Evolutionary conservation across 2,888 invertebrate species (phyloP), one percentile per base, ranked within the genome.

Genomic region (Lithophane leautieri): DNA sequence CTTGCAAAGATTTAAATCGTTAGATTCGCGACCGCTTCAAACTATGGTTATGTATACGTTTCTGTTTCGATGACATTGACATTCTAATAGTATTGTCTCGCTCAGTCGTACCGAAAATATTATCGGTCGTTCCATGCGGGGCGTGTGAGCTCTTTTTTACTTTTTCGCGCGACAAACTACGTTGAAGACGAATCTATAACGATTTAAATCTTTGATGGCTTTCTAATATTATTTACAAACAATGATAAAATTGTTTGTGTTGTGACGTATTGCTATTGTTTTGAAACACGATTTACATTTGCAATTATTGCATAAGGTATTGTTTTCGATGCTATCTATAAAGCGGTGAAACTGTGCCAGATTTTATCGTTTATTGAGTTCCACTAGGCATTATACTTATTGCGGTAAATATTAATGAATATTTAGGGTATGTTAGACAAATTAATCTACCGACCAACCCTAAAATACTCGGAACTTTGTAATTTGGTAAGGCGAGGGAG

Each of bases 201-300:
- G 28, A 50, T 50, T 50, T 16, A 50, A 66, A 50, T 66, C 14
- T 9, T 22, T 22, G 19, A 9, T 28, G 2, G 22, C 28, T 66
- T 66, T 14, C 22, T 50, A 66, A 50, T 28, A 22, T 50, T 74
- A 42, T 68, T 60, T 54, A 42, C 14, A 22, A 28, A 72, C 68
- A 73, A 73, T 68, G 65, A 76, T 60, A 19, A 40, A 54, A 52
- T 67, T 74, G 54, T 52, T 25, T 34, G 1, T n/a, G 28, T 68
- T 58, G 44, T 84, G 85, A 84, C 79, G 85, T 82, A 62, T 72
- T 50, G 56, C 77, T 63, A 84, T 84, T 84, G 84, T 84, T 71
- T 77, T n/a, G 0, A 72, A 67, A 62, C 42, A 74, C 25, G 22
- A 70, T 76, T 80, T 73, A 77, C 73, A 70, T 78, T 77, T 67